Conservation (phyloP, 2,888 invertebrate species). For the Himalopsyche anomala region DNA sequence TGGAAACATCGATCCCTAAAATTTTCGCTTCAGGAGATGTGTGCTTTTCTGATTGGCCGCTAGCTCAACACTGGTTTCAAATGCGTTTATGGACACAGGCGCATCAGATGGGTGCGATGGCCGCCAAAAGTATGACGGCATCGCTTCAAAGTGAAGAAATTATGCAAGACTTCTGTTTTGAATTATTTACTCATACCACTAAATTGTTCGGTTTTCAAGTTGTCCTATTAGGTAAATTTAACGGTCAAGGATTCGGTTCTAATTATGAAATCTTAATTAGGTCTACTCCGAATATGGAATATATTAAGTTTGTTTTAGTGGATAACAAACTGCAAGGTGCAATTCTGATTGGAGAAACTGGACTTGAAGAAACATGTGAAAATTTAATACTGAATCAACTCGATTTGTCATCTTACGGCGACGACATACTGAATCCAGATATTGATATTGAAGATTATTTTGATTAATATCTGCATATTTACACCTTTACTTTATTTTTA, state of each 20-base stretch:
- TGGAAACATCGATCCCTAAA: constrained; percentile 86
- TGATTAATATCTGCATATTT: constrained; percentile 79
- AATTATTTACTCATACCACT: constrained; percentile 97
- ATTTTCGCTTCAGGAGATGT: constrained; percentile 98
- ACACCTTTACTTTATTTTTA: too few relatives aligned
- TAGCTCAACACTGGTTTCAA: constrained; percentile 92
- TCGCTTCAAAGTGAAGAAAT: constrained; percentile 79
- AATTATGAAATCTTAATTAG: constrained; percentile 91
- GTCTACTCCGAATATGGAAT: constrained; percentile 87
- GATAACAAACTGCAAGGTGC: constrained; percentile 93
- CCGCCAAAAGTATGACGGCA: constrained; percentile 91
- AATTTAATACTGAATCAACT: constrained; percentile 97
- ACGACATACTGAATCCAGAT: constrained; percentile 94
- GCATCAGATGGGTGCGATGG: constrained; percentile 96
- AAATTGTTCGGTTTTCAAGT: constrained; percentile 96
- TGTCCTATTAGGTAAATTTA: constrained; percentile 92
- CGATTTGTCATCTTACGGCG: constrained; percentile 91
- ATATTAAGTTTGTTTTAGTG: constrained; percentile 91
- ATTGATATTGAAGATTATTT: constrained; percentile 99
- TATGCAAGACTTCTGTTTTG: constrained; percentile 96
- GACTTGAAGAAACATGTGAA: constrained; percentile 98
- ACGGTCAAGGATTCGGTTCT: constrained; percentile 90
- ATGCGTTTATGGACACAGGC: constrained; percentile 99
- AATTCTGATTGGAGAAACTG: constrained; percentile 96
- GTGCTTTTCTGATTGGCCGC: constrained; percentile 88